Evolutionary conservation across 2,888 invertebrate species (phyloP).

Genomic region (Trissonchulus sp.): DNA sequence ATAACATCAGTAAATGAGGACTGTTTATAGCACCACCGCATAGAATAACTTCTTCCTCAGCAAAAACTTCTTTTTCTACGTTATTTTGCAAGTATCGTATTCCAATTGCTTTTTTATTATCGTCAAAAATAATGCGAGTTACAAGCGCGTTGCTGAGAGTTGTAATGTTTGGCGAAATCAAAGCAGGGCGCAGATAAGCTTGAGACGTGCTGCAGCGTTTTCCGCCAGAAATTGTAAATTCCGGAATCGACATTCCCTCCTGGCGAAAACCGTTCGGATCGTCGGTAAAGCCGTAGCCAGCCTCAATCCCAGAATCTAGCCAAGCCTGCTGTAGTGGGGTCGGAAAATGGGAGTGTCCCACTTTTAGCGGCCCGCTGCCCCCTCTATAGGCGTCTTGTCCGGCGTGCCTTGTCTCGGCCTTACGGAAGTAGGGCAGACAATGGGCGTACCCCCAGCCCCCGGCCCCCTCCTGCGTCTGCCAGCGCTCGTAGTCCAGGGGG

Average conservation of each 20-base stretch:
- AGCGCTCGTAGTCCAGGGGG: slow-evolving; percentile 66
- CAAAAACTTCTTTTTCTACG: slow-evolving; percentile 49
- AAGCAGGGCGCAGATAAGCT: slow-evolving; percentile 60
- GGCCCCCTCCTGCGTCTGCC: slow-evolving; percentile 63
- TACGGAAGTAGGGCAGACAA: slow-evolving; percentile 62
- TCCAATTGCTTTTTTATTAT: slow-evolving; percentile 54
- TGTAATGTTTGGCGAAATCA: slow-evolving; percentile 26
- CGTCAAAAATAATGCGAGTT: slow-evolving; percentile 51
- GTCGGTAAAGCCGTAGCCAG: slow-evolving; percentile 53
- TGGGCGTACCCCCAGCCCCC: slow-evolving; percentile 65
- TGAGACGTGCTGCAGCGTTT: slow-evolving; percentile 64
- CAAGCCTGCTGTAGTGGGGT: slow-evolving; percentile 56
- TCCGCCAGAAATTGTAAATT: slow-evolving; percentile 54
- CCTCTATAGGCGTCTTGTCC: slow-evolving; percentile 54
- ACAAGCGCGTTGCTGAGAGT: slow-evolving; percentile 31
- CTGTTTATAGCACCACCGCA: slow-evolving; percentile 86
- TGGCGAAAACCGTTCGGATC: slow-evolving; percentile 58
- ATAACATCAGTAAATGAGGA: slow-evolving; percentile 85
- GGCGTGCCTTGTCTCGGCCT: slow-evolving; percentile 8
- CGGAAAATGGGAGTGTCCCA: slow-evolving; percentile 53
- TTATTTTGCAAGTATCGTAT: slow-evolving; percentile 48
- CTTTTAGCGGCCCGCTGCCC: slow-evolving; percentile 54
- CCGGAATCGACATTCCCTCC: slow-evolving; percentile 58
- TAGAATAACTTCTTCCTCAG: slow-evolving; percentile 75
- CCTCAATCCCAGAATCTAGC: slow-evolving; percentile 50